phyloP scores from a whole-genome alignment of 2,113 vertebrate species.

The Aramus guarauna region DNA sequence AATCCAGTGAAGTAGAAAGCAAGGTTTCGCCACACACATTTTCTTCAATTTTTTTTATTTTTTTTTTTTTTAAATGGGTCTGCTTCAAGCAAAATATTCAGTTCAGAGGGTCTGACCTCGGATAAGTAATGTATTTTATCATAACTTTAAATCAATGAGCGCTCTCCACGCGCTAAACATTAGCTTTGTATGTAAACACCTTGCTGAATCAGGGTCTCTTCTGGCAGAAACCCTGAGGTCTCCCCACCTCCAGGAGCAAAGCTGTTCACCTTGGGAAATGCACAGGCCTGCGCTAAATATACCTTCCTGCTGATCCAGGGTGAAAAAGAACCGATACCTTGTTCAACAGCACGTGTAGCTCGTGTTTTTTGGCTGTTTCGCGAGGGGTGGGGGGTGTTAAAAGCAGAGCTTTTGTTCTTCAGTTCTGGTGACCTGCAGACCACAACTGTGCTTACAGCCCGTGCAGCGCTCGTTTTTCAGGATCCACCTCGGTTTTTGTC shows the following conservation, averaged over 20 bases:
- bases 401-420: neutral
- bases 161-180: neutral
- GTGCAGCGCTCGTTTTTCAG: neutral
- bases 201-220: neutral
- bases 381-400: neutral
- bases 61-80: neutral
- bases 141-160: neutral
- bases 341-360: neutral
- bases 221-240: neutral
- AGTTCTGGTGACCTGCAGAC: neutral
- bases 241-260: neutral
- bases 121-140: neutral
- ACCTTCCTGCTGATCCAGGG: neutral
- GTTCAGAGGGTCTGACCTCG: neutral
- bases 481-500: neutral
- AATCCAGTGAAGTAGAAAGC: constrained; percentile 9
- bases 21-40: neutral
- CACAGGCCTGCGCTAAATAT: neutral
- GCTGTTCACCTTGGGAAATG: neutral
- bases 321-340: neutral
- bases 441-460: neutral
- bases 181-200: neutral
- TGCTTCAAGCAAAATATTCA: neutral
- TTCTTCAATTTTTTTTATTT: neutral
- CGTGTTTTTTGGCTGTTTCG: neutral